phyloP scores from a whole-genome alignment of 1,140 invertebrate genomes.

The Chlorops oryzae region DNA sequence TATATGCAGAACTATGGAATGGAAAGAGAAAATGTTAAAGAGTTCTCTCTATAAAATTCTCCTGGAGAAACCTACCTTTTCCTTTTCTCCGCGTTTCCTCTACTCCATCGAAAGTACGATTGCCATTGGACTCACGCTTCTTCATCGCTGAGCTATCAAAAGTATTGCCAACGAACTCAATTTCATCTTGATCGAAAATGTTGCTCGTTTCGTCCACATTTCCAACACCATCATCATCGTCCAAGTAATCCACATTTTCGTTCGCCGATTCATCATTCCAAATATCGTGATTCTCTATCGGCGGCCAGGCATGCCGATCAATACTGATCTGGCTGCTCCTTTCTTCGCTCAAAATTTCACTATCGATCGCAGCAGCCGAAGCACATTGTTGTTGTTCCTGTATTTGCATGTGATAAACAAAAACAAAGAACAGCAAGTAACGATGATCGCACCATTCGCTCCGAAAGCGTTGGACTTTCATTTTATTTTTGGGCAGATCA shows the following conservation, averaged over 20 bases:
- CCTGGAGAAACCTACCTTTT: not conserved
- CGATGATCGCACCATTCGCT: too few species aligned
- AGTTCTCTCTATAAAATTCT: not conserved
- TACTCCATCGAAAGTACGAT: not conserved
- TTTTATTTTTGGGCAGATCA: too few species aligned
- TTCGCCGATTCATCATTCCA: constrained; percentile 21
- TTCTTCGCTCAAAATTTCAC: too few species aligned
- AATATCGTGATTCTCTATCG: constrained; percentile 39
- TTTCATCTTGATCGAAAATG: too few species aligned
- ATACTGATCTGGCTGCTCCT: too few species aligned
- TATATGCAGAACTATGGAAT: constrained; percentile 49
- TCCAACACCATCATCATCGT: not conserved
- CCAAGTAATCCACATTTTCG: not conserved
- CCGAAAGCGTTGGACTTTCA: too few species aligned
- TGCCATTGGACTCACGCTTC: not conserved
- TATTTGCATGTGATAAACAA: too few species aligned
- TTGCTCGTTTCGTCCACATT: not conserved
- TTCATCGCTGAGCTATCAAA: not conserved
- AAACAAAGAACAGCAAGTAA: too few species aligned
- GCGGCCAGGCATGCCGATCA: constrained; percentile 28
- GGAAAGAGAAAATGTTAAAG: not conserved
- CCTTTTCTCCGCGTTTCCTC: not conserved
- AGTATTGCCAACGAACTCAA: not conserved
- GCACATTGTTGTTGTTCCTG: too few species aligned
- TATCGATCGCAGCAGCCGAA: too few species aligned